phyloP scores from a whole-genome alignment of 2,888 invertebrate genomes.

The Pyrgus malvae region DNA sequence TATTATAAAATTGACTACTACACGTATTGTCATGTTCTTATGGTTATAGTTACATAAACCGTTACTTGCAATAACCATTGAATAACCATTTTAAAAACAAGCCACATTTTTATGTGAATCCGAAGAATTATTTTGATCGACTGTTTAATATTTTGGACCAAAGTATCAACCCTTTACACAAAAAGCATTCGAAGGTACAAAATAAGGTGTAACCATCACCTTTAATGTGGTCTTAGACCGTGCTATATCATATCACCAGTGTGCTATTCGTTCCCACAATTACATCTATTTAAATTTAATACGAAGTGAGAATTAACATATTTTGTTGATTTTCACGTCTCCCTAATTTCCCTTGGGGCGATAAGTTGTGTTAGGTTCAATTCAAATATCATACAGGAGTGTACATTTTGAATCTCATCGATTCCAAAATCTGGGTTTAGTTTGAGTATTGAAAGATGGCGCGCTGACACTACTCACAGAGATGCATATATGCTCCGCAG shows the following conservation, averaged over 20 bases:
- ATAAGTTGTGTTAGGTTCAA: not conserved
- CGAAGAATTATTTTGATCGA: not conserved
- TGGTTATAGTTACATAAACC: not conserved
- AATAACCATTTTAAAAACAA: not conserved
- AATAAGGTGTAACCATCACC: conserved; percentile 3
- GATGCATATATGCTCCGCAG: no score
- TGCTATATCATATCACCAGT: conserved; percentile 20
- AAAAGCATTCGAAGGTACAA: not conserved
- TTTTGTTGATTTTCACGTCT: not conserved
- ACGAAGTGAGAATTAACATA: not conserved
- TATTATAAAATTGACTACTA: conserved; percentile 19
- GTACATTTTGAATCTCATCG: conserved; percentile 5
- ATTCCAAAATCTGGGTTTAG: not conserved
- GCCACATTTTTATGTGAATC: not conserved
- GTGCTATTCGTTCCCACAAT: conserved; percentile 6
- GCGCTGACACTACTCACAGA: no score
- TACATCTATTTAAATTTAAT: not conserved
- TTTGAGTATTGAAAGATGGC: not conserved
- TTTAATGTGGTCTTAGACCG: conserved; percentile 19
- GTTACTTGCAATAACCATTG: not conserved
- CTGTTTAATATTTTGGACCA: not conserved
- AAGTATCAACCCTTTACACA: not conserved
- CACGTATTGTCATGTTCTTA: conserved; percentile 18
- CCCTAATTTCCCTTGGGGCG: conserved; percentile 7
- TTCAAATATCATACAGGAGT: not conserved